A percentile compares a stretch with the other conserved stretches of the same genome.
These are phyloP conservation scores for Tetraneura akinire DNA, from an alignment of 1,140 invertebrate species.

Conservation along the genomic window DNA sequence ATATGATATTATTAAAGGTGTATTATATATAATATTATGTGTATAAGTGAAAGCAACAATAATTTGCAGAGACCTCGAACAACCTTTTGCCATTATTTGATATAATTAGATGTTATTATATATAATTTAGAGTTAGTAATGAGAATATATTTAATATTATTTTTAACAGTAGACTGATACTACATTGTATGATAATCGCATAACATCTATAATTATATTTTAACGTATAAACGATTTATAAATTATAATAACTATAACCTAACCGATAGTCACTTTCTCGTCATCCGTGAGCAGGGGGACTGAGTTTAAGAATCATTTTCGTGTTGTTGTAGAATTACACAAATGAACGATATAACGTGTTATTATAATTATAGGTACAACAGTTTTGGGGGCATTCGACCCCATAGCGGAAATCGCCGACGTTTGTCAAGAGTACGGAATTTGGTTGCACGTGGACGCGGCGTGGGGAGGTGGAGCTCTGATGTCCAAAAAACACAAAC, in stretches of 20 bases:
- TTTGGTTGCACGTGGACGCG: slow-evolving; percentile 96
- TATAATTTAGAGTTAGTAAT: no score
- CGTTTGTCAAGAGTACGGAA: slow-evolving; percentile 76
- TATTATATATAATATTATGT: no score
- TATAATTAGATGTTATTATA: no score
- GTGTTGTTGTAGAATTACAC: no score
- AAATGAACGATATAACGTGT: no score
- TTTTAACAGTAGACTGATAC: background rate
- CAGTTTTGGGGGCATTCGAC: slow-evolving; percentile 82
- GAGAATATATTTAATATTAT: no score
- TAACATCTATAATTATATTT: background rate
- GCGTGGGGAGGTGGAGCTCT: slow-evolving; percentile 92
- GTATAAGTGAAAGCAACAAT: slow-evolving; percentile 9
- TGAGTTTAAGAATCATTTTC: no score
- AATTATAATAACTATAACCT: no score
- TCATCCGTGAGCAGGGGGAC: no score
- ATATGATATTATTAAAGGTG: no score
- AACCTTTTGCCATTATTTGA: background rate
- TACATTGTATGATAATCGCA: no score
- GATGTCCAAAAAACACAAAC: slow-evolving; percentile 77
- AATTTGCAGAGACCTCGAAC: background rate
- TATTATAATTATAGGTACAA: slow-evolving; percentile 61
- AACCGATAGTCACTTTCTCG: slow-evolving; percentile 11
- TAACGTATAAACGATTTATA: background rate
- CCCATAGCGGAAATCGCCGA: slow-evolving; percentile 78